These are phyloP conservation scores for Hapalemur alaotrensis DNA, from an alignment of 2,797 vertebrate genomes.

Conservation along the genomic window DNA sequence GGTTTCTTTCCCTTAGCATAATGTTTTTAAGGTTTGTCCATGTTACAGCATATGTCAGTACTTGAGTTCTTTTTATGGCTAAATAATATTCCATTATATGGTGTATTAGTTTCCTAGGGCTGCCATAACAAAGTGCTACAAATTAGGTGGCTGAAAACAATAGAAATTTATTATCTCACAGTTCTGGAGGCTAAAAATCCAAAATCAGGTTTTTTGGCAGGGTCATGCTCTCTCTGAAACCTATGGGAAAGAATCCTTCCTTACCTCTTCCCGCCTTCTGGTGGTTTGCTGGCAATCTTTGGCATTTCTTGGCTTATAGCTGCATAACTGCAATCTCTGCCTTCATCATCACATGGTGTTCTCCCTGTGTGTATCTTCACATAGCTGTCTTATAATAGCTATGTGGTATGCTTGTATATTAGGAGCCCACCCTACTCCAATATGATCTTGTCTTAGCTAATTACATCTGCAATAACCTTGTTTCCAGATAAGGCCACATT, in stretches of 20 bases:
- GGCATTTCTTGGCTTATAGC: background rate
- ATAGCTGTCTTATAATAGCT: background rate
- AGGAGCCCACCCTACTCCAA: background rate
- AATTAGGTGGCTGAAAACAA: background rate
- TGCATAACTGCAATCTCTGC: background rate
- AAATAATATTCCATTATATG: background rate
- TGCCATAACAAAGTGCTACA: background rate
- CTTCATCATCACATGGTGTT: background rate
- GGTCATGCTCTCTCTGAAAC: background rate
- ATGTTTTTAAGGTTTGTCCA: background rate
- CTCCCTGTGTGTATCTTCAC: background rate
- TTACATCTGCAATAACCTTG: background rate
- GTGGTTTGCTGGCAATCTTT: background rate
- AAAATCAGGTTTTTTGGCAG: background rate
- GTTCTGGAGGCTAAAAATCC: background rate
- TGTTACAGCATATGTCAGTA: background rate
- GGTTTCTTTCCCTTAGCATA: background rate
- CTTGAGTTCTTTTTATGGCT: slow-evolving; percentile 32
- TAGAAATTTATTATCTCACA: background rate
- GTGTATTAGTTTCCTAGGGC: background rate
- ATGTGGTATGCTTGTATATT: background rate
- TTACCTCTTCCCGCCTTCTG: background rate
- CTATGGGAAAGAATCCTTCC: background rate
- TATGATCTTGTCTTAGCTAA: background rate
- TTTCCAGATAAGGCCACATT: slow-evolving; percentile 4